Evolutionary conservation across 2,113 vertebrate species (phyloP), one percentile per base, ranked within the genome.

Genomic region (Bufo gargarizans): DNA sequence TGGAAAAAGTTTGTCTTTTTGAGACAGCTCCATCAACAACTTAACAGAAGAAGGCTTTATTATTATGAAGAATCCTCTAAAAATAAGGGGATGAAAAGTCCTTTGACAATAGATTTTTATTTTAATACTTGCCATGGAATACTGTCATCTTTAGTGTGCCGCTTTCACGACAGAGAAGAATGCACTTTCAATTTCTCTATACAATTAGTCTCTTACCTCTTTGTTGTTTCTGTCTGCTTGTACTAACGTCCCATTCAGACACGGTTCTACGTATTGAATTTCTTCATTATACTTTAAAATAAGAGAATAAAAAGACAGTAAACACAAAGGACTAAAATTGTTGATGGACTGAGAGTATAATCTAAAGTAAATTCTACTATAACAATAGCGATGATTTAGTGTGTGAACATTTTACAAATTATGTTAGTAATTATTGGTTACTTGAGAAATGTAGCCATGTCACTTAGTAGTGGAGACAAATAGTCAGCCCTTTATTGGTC

Each of bases 161-260:
- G 0, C 63, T 8, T 43, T 20, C 67, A 43, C 20, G n/a, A 67
- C 63, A 85, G 80, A 89, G 86, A 76, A 58, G 71, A 43, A n/a
- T 85, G 19, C 86, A 69, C 59, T 56, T 74, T 4, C 55, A 22
- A 14, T 55, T 67, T 53, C 50, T 50, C 11, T 33, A 53, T 22
- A 22, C 81, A 67, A 67, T 63, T 14, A 72, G 47, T 89, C 87
- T 50, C 97, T 96, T 94, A 99, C 98, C 95, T 99, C 97, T 95
- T 99, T 99, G 94, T 99, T 99, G 91, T 97, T 96, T 92, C 98
- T 94, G 88, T 99, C 98, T 3, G 98, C 98, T 93, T 99, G 98
- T 88, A 99, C 97, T 93, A 99, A 92, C 0, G 98, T 99, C 91
- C 97, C 97, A 86, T 99, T 99, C 90, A 99, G 92, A 87, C 98